A percentile compares a stretch with the other conserved stretches of the same genome.
Conservation (phyloP, 2,888 invertebrate genomes). For the Agonopterix arenella region DNA sequence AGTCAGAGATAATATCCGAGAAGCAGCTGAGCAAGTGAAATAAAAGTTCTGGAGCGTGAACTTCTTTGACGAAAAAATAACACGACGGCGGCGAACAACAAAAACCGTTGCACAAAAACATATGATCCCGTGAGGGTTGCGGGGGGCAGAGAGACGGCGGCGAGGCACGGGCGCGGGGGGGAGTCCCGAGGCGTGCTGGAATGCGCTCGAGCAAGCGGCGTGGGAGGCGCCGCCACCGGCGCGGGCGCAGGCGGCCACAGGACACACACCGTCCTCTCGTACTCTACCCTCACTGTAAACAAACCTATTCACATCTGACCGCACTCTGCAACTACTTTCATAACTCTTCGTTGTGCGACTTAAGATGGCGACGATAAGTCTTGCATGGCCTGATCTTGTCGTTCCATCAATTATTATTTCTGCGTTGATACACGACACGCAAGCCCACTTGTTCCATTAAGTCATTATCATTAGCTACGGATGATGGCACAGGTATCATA, state of each 20-base stretch:
- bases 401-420: background rate
- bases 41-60: constrained; percentile 71
- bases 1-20: constrained; percentile 55
- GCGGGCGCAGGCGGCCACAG: constrained; percentile 29
- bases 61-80: constrained; percentile 60
- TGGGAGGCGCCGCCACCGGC: constrained; percentile 65
- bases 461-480: too few relatives aligned
- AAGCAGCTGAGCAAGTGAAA: constrained; percentile 42
- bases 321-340: constrained; percentile 12
- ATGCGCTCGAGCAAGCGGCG: constrained; percentile 73
- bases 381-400: too few relatives aligned
- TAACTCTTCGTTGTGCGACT: background rate
- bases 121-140: constrained; percentile 72
- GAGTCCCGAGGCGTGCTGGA: constrained; percentile 72
- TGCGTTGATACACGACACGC: background rate
- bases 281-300: constrained; percentile 61
- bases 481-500: too few relatives aligned
- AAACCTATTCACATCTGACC: constrained; percentile 58
- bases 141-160: constrained; percentile 29
- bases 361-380: too few relatives aligned
- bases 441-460: constrained; percentile 1
- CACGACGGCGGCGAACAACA: constrained; percentile 70
- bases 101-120: constrained; percentile 78
- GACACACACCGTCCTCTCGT: constrained; percentile 51
- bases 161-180: constrained; percentile 39